Evolutionary conservation across 2,797 vertebrate species (phyloP).

Genomic region (Manis crassicaudata): DNA sequence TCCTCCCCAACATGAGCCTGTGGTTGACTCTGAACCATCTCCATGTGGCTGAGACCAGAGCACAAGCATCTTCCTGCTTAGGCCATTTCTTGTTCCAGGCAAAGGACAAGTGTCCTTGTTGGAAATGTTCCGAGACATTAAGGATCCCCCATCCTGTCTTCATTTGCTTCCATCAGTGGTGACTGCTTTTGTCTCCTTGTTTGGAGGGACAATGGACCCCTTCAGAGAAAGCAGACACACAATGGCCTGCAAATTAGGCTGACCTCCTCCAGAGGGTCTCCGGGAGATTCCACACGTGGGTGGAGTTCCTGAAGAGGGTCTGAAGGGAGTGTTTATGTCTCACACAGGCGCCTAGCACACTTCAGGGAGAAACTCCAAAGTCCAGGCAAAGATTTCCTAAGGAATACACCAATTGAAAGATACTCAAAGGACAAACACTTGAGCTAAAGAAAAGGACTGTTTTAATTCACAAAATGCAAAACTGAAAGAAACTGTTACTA

Average conservation of each 20-base stretch:
- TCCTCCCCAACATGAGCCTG: conserved; percentile 69
- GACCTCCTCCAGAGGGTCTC: conserved; percentile 45
- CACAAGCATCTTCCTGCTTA: conserved; percentile 65
- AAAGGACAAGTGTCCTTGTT: conserved; percentile 26
- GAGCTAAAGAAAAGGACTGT: conserved; percentile 58
- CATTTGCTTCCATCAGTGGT: conserved; percentile 67
- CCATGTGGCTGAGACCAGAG: conserved; percentile 60
- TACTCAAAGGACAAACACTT: conserved; percentile 73
- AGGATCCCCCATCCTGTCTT: conserved; percentile 48
- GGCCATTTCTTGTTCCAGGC: conserved; percentile 68
- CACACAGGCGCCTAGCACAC: conserved; percentile 68
- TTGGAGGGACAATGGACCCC: conserved; percentile 63
- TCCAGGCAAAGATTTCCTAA: conserved; percentile 74
- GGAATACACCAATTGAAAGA: conserved; percentile 78
- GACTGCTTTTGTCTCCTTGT: conserved; percentile 39
- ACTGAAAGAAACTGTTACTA: conserved; percentile 81
- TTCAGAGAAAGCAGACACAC: conserved; percentile 47
- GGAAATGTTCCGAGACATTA: conserved; percentile 65
- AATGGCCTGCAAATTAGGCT: conserved; percentile 18
- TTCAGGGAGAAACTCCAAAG: conserved; percentile 75
- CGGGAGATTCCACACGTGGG: conserved; percentile 41
- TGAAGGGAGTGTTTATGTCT: conserved; percentile 69
- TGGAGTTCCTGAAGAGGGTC: conserved; percentile 65
- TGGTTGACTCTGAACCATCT: not conserved
- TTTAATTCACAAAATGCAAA: conserved; percentile 78